These are phyloP conservation scores for Nestor notabilis DNA, from an alignment of 2,113 vertebrate species.

Conservation along the genomic window DNA sequence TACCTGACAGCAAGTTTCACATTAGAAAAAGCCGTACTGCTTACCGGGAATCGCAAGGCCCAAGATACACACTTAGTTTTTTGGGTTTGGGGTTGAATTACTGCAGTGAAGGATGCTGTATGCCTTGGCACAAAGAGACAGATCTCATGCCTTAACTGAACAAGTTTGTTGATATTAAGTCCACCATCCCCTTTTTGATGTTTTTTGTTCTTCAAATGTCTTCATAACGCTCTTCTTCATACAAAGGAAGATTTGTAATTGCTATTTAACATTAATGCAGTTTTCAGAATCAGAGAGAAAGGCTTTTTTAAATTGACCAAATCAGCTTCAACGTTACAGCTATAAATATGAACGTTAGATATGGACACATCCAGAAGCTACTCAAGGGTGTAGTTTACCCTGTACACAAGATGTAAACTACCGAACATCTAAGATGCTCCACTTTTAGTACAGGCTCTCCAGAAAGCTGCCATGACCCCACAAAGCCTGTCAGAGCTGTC, in stretches of 20 bases:
- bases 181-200: fast-evolving
- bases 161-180: neutral
- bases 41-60: neutral
- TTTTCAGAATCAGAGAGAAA: neutral
- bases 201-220: neutral
- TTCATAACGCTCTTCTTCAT: neutral
- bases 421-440: neutral
- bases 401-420: neutral
- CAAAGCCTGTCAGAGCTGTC: neutral
- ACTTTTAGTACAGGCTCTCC: neutral
- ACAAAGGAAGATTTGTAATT: neutral
- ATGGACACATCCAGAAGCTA: neutral
- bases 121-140: neutral
- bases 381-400: neutral
- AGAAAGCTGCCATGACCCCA: neutral
- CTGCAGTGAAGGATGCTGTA: neutral
- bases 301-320: neutral
- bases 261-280: neutral
- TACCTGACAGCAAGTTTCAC: neutral
- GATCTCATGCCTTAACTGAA: neutral
- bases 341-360: neutral
- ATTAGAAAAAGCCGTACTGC: neutral
- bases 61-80: neutral
- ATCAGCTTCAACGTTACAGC: neutral
- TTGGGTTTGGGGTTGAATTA: neutral